Percentiles rank a stretch among this genome's conserved stretches.
Conservation (phyloP, 2,888 invertebrate genomes). For the Plebejus anna region DNA sequence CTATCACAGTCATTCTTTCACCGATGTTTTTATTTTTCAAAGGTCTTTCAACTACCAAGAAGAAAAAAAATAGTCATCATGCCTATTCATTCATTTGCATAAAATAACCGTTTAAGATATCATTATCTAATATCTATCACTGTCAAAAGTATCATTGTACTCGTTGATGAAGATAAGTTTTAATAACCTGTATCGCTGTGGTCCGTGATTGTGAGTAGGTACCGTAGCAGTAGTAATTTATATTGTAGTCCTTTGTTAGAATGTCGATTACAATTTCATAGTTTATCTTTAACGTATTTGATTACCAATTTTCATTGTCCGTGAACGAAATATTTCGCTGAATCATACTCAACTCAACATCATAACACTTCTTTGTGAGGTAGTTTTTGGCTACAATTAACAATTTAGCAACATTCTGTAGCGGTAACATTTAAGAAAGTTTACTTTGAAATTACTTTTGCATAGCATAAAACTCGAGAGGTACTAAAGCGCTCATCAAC, state of each 20-base stretch:
- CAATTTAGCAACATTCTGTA: neutral
- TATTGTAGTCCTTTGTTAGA: neutral
- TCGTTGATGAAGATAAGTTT: slow-evolving; percentile 13
- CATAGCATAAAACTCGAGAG: slow-evolving; percentile 18
- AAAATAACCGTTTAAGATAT: slow-evolving; percentile 32
- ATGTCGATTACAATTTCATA: slow-evolving; percentile 6
- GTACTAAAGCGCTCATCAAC: slow-evolving; percentile 16
- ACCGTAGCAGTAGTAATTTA: neutral
- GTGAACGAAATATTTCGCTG: neutral
- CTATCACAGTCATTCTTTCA: no score
- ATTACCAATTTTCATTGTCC: neutral
- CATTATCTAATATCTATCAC: slow-evolving; percentile 19
- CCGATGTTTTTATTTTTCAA: no score
- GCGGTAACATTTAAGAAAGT: slow-evolving; percentile 17
- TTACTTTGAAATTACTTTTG: slow-evolving; percentile 11
- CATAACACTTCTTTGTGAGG: neutral
- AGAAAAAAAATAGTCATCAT: no score
- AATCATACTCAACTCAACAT: neutral
- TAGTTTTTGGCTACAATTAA: neutral
- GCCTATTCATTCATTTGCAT: slow-evolving; percentile 37
- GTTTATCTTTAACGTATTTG: neutral
- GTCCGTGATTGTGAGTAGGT: neutral
- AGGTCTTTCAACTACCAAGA: no score
- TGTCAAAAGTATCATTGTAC: slow-evolving; percentile 22
- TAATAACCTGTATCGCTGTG: neutral